Evolutionary conservation across 2,113 vertebrate genomes (phyloP), one percentile per base, ranked within the genome.

Genomic region (Spilogale gracilis): DNA sequence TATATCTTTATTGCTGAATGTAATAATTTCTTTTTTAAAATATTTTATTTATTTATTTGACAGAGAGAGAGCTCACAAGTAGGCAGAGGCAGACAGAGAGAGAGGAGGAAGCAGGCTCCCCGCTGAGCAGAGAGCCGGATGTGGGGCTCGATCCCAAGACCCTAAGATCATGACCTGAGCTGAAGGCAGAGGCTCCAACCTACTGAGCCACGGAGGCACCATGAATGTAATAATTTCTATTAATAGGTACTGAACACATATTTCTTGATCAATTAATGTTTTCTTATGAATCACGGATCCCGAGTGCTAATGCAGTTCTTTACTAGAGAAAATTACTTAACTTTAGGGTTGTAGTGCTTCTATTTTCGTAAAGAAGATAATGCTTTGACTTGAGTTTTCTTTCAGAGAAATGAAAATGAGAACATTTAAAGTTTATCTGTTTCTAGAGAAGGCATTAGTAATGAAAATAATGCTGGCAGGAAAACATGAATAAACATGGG

Each of bases 381-480:
- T 78, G 14, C 12, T 92, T 92, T 43, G 10, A 32, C 90, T 92
- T 43, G 10, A 32, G 18, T 95, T 83, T 96, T 27, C 20, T 81
- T 89, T 95, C 30, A 82, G 54, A 50, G 18, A 84, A 13, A 43
- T 76, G 32, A 81, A 23, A 89, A 95, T 90, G 25, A 87, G 38
- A 63, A 74, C 73, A 45, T 61, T 89, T 90, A 79, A 86, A 52
- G 52, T 85, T 88, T 92, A 82, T 97, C 86, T 81, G 32, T 63
- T 91, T 93, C 18, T 84, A 78, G 38, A 84, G 52, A 83, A 74
- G 18, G 43, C 13, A 25, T 90, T 94, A 43, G 9, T 16, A 25
- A 25, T 48, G 43, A 96, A 61, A 94, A 48, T 48, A 71, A 69
- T 56, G 5, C 18, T 83, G 3, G 3, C n/a, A 88, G 23, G 30